These are phyloP conservation scores for Motacilla alba DNA, from an alignment of 2,113 vertebrate species.

Conservation along the genomic window DNA sequence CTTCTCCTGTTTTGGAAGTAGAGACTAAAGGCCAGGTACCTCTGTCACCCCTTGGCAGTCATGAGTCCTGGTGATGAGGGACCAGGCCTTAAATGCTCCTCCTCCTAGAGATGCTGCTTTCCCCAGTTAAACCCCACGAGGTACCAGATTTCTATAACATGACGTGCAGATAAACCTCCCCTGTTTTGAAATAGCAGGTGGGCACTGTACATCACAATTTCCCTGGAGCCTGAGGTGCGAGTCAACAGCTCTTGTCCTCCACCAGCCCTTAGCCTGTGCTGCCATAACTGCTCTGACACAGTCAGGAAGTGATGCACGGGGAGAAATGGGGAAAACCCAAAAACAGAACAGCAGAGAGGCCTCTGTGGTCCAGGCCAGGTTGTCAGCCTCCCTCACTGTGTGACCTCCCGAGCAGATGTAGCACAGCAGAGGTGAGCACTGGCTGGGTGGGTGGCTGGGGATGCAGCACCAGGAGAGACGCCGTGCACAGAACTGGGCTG, in stretches of 20 bases:
- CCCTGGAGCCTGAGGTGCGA: not conserved
- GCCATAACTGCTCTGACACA: not conserved
- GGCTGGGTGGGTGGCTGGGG: not conserved
- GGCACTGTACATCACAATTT: fast-evolving
- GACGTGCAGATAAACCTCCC: not conserved
- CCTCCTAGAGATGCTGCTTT: not conserved
- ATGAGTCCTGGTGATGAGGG: not conserved
- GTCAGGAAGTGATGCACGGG: not conserved
- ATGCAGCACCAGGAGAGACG: not conserved
- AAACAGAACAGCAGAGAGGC: not conserved
- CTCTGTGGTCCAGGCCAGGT: not conserved
- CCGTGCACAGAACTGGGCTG: not conserved
- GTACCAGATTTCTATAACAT: fast-evolving
- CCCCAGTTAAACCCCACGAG: not conserved
- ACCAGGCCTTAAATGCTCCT: not conserved
- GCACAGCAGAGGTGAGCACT: not conserved
- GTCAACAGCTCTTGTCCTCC: not conserved
- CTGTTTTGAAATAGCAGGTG: not conserved
- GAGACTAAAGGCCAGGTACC: not conserved
- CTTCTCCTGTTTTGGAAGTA: not conserved
- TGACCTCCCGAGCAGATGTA: not conserved
- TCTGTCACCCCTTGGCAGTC: not conserved
- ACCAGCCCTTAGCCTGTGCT: not conserved
- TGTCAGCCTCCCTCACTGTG: not conserved
- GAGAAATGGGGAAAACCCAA: not conserved